phyloP scores from a whole-genome alignment of 2,888 invertebrate genomes.

The Ypsolopha sequella region DNA sequence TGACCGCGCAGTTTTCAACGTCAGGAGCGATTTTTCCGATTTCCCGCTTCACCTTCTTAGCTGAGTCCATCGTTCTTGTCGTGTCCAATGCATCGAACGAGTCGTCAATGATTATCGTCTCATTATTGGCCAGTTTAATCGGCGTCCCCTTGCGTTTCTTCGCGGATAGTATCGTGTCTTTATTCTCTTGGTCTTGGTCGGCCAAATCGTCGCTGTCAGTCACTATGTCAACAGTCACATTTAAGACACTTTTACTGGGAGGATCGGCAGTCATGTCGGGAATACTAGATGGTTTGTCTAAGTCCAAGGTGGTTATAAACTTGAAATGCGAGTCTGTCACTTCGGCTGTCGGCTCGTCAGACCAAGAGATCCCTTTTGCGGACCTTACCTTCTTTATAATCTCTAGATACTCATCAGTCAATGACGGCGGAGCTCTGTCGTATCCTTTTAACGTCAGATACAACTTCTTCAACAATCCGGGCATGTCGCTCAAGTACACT shows the following conservation, averaged over 20 bases:
- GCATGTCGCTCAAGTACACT: slow-evolving; percentile 62
- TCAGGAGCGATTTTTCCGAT: slow-evolving; percentile 20
- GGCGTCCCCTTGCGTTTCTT: slow-evolving; percentile 56
- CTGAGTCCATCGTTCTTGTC: slow-evolving; percentile 37
- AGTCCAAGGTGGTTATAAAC: slow-evolving; percentile 39
- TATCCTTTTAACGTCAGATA: slow-evolving; percentile 72
- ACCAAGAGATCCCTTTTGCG: slow-evolving; percentile 72
- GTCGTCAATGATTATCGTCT: slow-evolving; percentile 56
- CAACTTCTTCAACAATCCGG: slow-evolving; percentile 66
- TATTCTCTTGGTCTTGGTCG: slow-evolving; percentile 34
- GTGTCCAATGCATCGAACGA: slow-evolving; percentile 46
- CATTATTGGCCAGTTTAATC: slow-evolving; percentile 43
- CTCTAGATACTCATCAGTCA: slow-evolving; percentile 70
- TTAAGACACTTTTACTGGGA: slow-evolving; percentile 18
- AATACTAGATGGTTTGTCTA: slow-evolving; percentile 32
- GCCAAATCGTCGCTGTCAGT: slow-evolving; percentile 49
- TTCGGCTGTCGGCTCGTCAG: slow-evolving; percentile 42
- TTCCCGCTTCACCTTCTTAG: slow-evolving; percentile 46
- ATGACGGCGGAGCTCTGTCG: slow-evolving; percentile 66
- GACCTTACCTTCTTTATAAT: slow-evolving; percentile 72
- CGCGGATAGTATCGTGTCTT: slow-evolving; percentile 22
- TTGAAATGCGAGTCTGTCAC: slow-evolving; percentile 34
- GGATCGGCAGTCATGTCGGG: slow-evolving; percentile 21
- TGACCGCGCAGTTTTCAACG: slow-evolving; percentile 32
- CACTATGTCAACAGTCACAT: slow-evolving; percentile 28